Percentiles rank a stretch among this genome's conserved stretches.
phyloP scores from a whole-genome alignment of 2,797 vertebrate genomes.

The Petrocephalus sullivani region DNA sequence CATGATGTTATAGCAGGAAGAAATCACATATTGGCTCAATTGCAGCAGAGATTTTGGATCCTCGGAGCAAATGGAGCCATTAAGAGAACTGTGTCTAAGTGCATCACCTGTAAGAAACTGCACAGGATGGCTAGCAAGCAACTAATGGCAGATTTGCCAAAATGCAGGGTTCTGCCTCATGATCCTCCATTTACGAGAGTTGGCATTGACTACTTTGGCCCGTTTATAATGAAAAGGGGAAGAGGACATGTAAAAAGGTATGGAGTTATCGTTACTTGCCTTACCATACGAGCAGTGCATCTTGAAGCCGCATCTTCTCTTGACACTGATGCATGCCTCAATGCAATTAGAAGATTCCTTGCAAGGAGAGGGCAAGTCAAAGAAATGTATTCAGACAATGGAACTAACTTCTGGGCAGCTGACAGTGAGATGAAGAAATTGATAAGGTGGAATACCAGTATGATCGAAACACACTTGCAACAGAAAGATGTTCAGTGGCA shows the following conservation, averaged over 20 bases:
- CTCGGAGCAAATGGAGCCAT: too few species aligned
- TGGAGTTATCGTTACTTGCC: neutral
- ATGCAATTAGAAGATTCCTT: neutral
- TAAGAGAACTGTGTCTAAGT: too few species aligned
- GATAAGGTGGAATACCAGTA: neutral
- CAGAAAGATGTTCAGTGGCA: conserved; percentile 10
- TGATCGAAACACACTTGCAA: neutral
- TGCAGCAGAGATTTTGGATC: too few species aligned
- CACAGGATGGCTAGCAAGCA: too few species aligned
- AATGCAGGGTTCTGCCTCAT: neutral
- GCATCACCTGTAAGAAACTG: too few species aligned
- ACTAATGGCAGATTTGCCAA: too few species aligned
- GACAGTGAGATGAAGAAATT: too few species aligned
- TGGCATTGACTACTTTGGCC: neutral
- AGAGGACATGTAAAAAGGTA: neutral
- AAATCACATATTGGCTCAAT: too few species aligned
- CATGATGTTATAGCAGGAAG: too few species aligned
- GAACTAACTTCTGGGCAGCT: too few species aligned
- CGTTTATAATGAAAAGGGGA: neutral
- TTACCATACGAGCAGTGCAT: neutral
- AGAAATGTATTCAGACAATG: too few species aligned
- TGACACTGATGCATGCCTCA: neutral
- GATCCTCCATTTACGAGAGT: neutral
- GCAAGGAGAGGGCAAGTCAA: neutral
- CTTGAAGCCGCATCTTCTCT: neutral